Evolutionary conservation across 2,888 invertebrate species (phyloP), one percentile per base, ranked within the genome.

Genomic region (Sarcophaga caerulescens): DNA sequence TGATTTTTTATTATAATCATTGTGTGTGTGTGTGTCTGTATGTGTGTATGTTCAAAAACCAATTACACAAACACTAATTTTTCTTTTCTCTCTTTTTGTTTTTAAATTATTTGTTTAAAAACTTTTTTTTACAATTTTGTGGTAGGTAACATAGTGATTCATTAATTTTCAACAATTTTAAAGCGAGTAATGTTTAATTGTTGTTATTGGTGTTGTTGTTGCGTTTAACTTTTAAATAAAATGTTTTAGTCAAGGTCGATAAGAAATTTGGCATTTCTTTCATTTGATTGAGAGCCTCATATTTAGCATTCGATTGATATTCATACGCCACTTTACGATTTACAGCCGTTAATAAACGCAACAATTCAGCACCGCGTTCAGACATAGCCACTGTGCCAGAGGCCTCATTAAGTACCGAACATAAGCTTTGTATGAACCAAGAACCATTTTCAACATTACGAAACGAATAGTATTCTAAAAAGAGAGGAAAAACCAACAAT

Each of bases 371-470:
- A 68, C 93, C 93, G 59, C 93, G 93, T 1, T 90, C 89, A n/a
- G 93, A 92, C 4, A 89, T 88, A 10, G 93, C 93, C 86, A 94
- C 92, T 85, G 94, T 91, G 83, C 93, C 89, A 5, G 92, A 90
- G 0, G 89, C 89, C 21, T 88, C 88, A 78, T 94, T 93, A 21
- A 96, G 89, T 12, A 95, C 95, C 4, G 93, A 89, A 89, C 95
- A 95, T 63, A 97, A 91, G 4, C 95, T 93, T 91, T 96, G 96
- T 75, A 97, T 95, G 90, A 96, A 97, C 95, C 96, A 96, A 0
- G 96, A 95, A 3, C 96, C 96, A 25, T 94, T 94, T 68, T 94
- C 94, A 44, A 95, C 94, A 90, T 96, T 96, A 5, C 96, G 93
- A 94, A 95, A 96, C 0, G 96, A 95, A 90, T 94, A 96, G 90